These are phyloP conservation scores for Neelides sp. DNA, from an alignment of 1,140 invertebrate species.

Conservation along the genomic window DNA sequence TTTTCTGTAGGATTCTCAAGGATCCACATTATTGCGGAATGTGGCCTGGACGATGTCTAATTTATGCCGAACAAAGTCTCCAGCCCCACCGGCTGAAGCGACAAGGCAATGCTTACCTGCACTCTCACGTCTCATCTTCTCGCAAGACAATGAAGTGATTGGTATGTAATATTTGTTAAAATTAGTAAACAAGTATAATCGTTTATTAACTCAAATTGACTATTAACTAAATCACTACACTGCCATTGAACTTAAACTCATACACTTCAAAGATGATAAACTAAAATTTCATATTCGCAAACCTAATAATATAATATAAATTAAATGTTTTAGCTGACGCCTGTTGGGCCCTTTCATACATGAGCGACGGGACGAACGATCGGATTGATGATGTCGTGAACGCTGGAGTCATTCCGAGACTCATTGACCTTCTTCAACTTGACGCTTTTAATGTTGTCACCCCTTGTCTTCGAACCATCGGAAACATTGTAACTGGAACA, in stretches of 20 bases:
- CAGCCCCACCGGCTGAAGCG: constrained; percentile 59
- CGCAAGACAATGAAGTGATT: constrained; percentile 59
- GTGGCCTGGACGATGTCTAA: constrained; percentile 87
- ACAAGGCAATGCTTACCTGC: constrained; percentile 69
- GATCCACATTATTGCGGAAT: constrained; percentile 43
- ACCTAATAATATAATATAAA: constrained; percentile 7
- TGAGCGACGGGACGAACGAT: constrained; percentile 86
- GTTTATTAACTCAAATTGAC: no score
- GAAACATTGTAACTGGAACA: constrained; percentile 77
- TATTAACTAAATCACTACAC: no score
- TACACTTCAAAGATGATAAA: no score
- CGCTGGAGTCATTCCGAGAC: constrained; percentile 53
- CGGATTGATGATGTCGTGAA: constrained; percentile 72
- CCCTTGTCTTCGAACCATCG: constrained; percentile 72
- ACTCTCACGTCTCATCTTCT: constrained; percentile 60
- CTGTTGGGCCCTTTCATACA: constrained; percentile 92
- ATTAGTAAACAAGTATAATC: no score
- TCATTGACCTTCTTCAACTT: constrained; percentile 61
- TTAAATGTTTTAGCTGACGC: constrained; percentile 55
- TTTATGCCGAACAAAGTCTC: constrained; percentile 82
- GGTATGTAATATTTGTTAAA: constrained; percentile 36
- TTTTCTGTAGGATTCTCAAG: constrained; percentile 2
- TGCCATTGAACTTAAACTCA: no score
- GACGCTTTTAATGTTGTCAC: constrained; percentile 64
- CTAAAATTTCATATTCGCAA: no score